Evolutionary conservation across 2,113 vertebrate species (phyloP), one percentile per base, ranked within the genome.

Genomic region (Symphodus melops): DNA sequence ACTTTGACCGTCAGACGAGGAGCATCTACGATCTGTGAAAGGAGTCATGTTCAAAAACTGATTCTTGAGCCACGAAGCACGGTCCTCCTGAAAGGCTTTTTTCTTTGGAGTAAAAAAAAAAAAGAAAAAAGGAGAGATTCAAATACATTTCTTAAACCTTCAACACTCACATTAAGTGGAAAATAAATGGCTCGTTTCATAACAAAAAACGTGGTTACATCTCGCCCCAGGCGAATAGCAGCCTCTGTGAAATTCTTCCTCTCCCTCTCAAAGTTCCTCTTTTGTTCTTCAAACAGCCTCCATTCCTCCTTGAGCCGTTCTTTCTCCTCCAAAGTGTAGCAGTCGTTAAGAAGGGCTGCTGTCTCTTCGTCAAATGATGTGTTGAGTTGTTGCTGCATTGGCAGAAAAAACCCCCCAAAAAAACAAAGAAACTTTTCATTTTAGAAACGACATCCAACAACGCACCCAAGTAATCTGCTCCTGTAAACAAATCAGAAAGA

Each of bases 241-340:
- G 97, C 98, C 63, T 99, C 98, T 0, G 97, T 99, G 88, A 99
- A 99, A 89, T 94, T 98, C 79, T 93, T 95, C 80, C 97, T 94
- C 75, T 99, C 98, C 80, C 92, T 95, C 88, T 98, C 98, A 73
- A 99, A 99, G 82, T 98, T 99, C 84, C 93, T 96, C 87, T 96
- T 99, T 77, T 99, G 97, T 25, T 98, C 97, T 81, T 89, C 95
- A 87, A 99, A 99, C 4, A 98, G 92, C 20, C 87, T 94, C 98
- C 97, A 99, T 39, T 99, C 98, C 78, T 98, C 96, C 83, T 98
- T 96, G 70, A 99, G 94, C 8, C 97, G 95, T 68, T 99, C 97
- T 66, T 96, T 97, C 86, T 99, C 97, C 86, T 98, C 97, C 80
- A 98, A 82, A 9, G 97, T 95, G 77, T 98, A 99, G 89, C 97